A percentile compares a stretch with the other conserved stretches of the same genome.
Conservation (phyloP, 1,140 invertebrate species). For the Cydia strobilella region DNA sequence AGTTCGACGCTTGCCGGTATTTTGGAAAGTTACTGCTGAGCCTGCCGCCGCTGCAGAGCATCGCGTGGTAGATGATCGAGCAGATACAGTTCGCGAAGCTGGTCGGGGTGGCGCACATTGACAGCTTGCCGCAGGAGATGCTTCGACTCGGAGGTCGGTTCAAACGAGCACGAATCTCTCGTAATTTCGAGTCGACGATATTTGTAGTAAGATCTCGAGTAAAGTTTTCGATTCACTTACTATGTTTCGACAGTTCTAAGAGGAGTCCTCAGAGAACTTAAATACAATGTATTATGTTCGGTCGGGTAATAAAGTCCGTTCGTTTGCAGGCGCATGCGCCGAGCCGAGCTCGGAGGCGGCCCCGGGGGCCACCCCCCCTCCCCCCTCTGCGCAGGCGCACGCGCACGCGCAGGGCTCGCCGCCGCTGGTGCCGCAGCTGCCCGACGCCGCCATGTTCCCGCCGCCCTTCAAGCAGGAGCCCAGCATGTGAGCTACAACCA, state of each 20-base stretch:
- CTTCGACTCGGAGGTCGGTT: slow-evolving; percentile 97
- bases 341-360: slow-evolving; percentile 39
- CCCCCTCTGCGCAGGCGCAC: too few species aligned
- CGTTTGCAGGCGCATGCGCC: slow-evolving; percentile 56
- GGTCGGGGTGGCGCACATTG: slow-evolving; percentile 97
- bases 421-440: slow-evolving; percentile 52
- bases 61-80: slow-evolving; percentile 98
- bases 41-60: slow-evolving; percentile 14
- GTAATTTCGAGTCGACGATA: neutral
- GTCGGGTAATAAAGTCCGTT: slow-evolving; percentile 72
- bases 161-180: slow-evolving; percentile 65
- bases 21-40: slow-evolving; percentile 81
- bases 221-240: too few species aligned
- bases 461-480: slow-evolving; percentile 71
- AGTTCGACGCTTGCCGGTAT: too few species aligned
- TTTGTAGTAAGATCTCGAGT: too few species aligned
- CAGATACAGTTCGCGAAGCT: slow-evolving; percentile 98
- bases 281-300: too few species aligned
- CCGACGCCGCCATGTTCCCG: slow-evolving; percentile 48
- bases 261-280: too few species aligned
- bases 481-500: slow-evolving; percentile 50
- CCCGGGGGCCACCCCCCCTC: neutral
- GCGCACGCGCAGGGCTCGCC: slow-evolving; percentile 33
- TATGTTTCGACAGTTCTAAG: too few species aligned
- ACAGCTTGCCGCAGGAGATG: slow-evolving; percentile 96